Base-by-base conservation (phyloP, 2,113 vertebrate species). In the Petroica traversi region DNA sequence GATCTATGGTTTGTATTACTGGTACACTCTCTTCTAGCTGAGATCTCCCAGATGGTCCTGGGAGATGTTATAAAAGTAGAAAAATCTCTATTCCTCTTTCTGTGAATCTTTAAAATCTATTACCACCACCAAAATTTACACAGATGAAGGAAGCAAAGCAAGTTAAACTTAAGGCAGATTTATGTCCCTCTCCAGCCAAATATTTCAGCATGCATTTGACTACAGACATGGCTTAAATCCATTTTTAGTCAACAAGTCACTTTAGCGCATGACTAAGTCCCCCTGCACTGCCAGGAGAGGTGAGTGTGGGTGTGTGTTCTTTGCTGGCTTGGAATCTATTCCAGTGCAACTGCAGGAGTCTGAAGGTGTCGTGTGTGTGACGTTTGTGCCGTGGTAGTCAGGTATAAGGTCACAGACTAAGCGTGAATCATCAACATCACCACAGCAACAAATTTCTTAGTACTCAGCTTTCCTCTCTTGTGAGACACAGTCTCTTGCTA, bases 341-440 rank as follows among this genome's bases (percentile, higher is more conserved):
- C 31, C 59, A 33, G 28, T 2, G 1, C 3, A n/a, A 61, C 55
- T 85, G 46, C 55, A 36, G 48, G 62, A 73, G 45, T 46, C 62
- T 72, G 75, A 12, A 18, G n/a, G 74, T 26, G 59, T 15, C 0
- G 0, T 20, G 46, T 26, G 59, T 36, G 71, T 90, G 90, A 93
- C 3, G 2, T 83, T 83, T 45, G 63, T 74, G 82, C 74, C 28
- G 1, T 19, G 52, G 67, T 15, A 63, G n/a, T 36, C 33, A 15
- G 40, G 52, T 77, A 5, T 20, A 76, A 63, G 81, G 71, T 75
- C 45, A 36, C 24, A 75, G 64, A 45, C 36, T 79, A 13, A 41
- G 85, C 1, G 33, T 97, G 94, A 95, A 85, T 93, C 93, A 95
- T 93, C 75, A 34, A 5, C 46, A 80, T 94, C 93, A 90, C 89